Conservation (phyloP, 1,140 invertebrate species). For the Cydia splendana region DNA sequence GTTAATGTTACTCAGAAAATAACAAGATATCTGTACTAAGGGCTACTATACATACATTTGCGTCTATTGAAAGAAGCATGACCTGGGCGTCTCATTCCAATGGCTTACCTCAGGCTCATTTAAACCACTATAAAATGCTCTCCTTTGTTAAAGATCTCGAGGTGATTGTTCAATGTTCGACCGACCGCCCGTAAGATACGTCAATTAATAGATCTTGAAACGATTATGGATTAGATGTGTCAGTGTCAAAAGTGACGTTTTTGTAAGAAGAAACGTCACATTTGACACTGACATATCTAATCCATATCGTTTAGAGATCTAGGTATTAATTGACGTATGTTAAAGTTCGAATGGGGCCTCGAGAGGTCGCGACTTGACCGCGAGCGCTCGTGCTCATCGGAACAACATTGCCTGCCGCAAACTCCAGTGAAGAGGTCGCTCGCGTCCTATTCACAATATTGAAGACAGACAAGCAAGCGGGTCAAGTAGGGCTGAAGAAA, state of each 20-base stretch:
- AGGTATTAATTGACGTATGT: too few species aligned
- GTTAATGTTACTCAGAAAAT: background rate
- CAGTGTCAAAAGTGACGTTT: too few species aligned
- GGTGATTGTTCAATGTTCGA: background rate
- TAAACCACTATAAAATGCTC: background rate
- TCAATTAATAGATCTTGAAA: too few species aligned
- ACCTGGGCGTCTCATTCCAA: background rate
- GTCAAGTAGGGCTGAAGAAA: conserved; percentile 8
- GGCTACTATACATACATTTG: background rate
- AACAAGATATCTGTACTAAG: too few species aligned
- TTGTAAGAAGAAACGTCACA: too few species aligned
- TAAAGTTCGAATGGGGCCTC: too few species aligned
- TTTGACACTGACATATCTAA: too few species aligned
- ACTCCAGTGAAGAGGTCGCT: conserved; percentile 16
- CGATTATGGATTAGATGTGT: too few species aligned
- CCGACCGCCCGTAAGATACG: too few species aligned
- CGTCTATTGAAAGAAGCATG: conserved; percentile 8
- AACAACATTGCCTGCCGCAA: background rate
- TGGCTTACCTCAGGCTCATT: background rate
- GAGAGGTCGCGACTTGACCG: background rate
- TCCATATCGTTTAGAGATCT: too few species aligned
- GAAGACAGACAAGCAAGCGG: conserved; percentile 23
- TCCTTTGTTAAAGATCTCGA: background rate
- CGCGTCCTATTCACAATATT: conserved; percentile 27
- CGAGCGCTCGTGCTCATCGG: background rate